Base-by-base conservation (phyloP, 2,888 invertebrate genomes). In the Gandaritis pyraliata region DNA sequence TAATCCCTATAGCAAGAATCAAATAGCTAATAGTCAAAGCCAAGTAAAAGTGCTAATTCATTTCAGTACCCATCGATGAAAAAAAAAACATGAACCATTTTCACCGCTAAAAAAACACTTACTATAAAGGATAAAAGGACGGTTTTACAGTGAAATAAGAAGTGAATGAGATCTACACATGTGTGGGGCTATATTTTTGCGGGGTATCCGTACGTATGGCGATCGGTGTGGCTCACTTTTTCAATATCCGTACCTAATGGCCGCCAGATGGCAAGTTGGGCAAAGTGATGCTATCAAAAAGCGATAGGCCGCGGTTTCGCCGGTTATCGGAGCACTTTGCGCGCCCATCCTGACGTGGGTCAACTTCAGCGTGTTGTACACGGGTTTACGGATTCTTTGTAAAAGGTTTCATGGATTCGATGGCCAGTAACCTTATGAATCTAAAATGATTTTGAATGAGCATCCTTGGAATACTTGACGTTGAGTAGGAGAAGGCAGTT, bases 251-350 rank as follows among this genome's bases (percentile, higher is more conserved):
- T 71, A 88, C 83, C 89, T 92, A 92, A 92, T 91, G 92, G 90
- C 85, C 85, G 81, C 75, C 92, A 92, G 88, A 89, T 92, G 92
- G 90, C 88, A 86, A 91, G 87, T 91, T 91, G 83, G 86, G 83
- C 82, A 90, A 92, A 92, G 91, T 90, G 91, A 90, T 90, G 91
- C 90, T 90, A 92, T 92, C 91, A 92, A 92, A 92, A 90, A 90
- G 87, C 90, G 87, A 90, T 92, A 90, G 90, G 90, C 88, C 72
- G 90, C 82, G 90, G 88, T 86, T 85, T 85, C 83, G 79, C 78
- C 86, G 86, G 91, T 91, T 91, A 90, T 90, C 91, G 89, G 81
- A 82, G 78, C 90, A 92, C 89, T 92, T 92, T 90, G 81, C 90
- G 85, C 83, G 72, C 72, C 76, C 74, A 68, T 72, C 76, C 76